Percentiles rank a stretch among this genome's conserved stretches.
Conservation (phyloP, 2,888 invertebrate species). For the Nephrocerus scutellatus region DNA sequence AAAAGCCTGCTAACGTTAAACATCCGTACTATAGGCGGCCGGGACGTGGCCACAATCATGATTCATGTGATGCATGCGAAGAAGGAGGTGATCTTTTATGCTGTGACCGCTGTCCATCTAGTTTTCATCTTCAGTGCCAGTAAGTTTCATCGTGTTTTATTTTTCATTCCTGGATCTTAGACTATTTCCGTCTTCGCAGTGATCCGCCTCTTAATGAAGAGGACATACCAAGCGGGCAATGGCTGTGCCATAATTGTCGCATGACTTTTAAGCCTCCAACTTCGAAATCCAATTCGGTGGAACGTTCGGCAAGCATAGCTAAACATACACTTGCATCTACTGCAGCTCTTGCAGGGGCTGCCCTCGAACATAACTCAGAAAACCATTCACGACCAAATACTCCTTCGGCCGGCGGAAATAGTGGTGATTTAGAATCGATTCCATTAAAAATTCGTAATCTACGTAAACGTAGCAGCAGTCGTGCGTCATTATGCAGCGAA, state of each 20-base stretch:
- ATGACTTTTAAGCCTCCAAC: constrained; percentile 41
- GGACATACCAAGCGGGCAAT: constrained; percentile 84
- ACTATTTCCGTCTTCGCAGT: constrained; percentile 50
- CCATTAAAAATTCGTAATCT: constrained; percentile 48
- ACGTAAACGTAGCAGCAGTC: constrained; percentile 43
- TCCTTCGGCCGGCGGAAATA: constrained; percentile 26
- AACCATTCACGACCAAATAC: constrained; percentile 36
- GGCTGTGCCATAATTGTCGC: constrained; percentile 81
- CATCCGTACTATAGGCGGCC: constrained; percentile 81
- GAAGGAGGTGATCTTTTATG: constrained; percentile 94
- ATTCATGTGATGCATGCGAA: constrained; percentile 87
- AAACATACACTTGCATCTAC: constrained; percentile 12
- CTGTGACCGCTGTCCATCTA: constrained; percentile 92
- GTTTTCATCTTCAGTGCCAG: constrained; percentile 95
- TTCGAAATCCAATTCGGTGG: constrained; percentile 49
- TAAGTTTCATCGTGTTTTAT: constrained; percentile 50
- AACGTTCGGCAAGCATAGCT: constrained; percentile 39
- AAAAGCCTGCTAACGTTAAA: constrained; percentile 56
- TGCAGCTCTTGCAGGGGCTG: constrained; percentile 22
- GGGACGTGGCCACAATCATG: constrained; percentile 85
- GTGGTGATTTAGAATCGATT: constrained; percentile 35
- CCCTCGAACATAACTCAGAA: constrained; percentile 45
- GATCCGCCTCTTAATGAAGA: constrained; percentile 87
- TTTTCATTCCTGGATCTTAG: neutral
- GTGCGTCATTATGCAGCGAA: constrained; percentile 38